phyloP scores from a whole-genome alignment of 2,797 vertebrate species.

The Eospalax fontanierii region DNA sequence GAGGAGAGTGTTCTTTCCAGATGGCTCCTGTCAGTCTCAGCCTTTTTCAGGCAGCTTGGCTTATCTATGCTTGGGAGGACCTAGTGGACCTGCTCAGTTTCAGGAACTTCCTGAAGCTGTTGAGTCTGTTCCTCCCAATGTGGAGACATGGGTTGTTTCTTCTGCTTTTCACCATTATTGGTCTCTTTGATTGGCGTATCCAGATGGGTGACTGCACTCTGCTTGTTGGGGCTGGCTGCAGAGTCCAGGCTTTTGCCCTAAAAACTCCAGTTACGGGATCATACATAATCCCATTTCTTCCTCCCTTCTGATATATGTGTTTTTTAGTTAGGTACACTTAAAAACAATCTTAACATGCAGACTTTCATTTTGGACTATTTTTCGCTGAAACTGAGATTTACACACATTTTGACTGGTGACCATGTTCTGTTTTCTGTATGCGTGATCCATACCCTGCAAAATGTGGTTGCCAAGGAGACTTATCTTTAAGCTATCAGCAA shows the following conservation, averaged over 20 bases:
- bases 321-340: constrained; percentile 25
- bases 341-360: background rate
- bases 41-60: too few species aligned
- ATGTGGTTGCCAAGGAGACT: constrained; percentile 67
- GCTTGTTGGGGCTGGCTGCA: background rate
- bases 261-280: background rate
- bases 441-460: background rate
- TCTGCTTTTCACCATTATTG: background rate
- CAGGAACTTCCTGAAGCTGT: too few species aligned
- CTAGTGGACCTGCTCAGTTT: too few species aligned
- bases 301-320: background rate
- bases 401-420: background rate
- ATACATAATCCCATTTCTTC: constrained; percentile 9
- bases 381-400: constrained; percentile 21
- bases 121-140: background rate
- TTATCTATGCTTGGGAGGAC: too few species aligned
- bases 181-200: background rate
- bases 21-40: too few species aligned
- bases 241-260: background rate
- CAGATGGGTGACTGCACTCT: background rate
- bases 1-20: too few species aligned
- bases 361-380: background rate
- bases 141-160: background rate
- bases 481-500: constrained; percentile 63
- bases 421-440: constrained; percentile 20